Conservation (phyloP, 2,888 invertebrate genomes). For the Chrysodeixis includens region DNA sequence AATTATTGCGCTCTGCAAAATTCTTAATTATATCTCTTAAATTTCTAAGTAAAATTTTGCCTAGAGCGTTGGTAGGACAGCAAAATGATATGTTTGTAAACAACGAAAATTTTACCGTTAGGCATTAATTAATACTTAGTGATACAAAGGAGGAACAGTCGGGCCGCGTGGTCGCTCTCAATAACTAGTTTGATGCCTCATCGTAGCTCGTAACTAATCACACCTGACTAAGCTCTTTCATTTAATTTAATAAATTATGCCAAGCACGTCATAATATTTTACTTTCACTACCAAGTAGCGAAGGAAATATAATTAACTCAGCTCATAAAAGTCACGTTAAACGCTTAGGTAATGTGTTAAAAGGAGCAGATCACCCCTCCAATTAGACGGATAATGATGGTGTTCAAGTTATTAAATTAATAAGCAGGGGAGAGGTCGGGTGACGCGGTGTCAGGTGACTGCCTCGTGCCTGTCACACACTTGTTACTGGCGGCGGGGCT, state of each 20-base stretch:
- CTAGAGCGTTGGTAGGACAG: constrained; percentile 80
- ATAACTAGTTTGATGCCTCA: constrained; percentile 12
- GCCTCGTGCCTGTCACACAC: constrained; percentile 38
- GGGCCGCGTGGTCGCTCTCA: constrained; percentile 21
- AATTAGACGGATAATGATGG: constrained; percentile 87
- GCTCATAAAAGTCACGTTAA: constrained; percentile 86
- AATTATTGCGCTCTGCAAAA: constrained; percentile 87
- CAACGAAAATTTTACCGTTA: constrained; percentile 84
- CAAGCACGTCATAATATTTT: constrained; percentile 22
- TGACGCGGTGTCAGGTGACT: constrained; percentile 74
- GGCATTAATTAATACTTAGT: constrained; percentile 78
- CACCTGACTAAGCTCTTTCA: not conserved
- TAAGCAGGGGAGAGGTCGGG: constrained; percentile 80
- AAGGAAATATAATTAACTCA: constrained; percentile 81
- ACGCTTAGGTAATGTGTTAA: constrained; percentile 85
- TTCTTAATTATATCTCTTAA: constrained; percentile 89
- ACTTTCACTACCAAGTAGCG: constrained; percentile 43
- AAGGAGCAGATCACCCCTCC: constrained; percentile 86
- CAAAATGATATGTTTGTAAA: constrained; percentile 89
- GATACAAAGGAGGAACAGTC: constrained; percentile 62
- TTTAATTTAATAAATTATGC: constrained; percentile 10
- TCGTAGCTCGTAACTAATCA: constrained; percentile 12
- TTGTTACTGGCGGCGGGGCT: constrained; percentile 22
- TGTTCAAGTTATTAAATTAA: constrained; percentile 89
- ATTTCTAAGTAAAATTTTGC: constrained; percentile 88